A percentile compares a stretch with the other conserved stretches of the same genome.
Conservation (phyloP, 2,113 vertebrate species). For the Dascyllus trimaculatus region DNA sequence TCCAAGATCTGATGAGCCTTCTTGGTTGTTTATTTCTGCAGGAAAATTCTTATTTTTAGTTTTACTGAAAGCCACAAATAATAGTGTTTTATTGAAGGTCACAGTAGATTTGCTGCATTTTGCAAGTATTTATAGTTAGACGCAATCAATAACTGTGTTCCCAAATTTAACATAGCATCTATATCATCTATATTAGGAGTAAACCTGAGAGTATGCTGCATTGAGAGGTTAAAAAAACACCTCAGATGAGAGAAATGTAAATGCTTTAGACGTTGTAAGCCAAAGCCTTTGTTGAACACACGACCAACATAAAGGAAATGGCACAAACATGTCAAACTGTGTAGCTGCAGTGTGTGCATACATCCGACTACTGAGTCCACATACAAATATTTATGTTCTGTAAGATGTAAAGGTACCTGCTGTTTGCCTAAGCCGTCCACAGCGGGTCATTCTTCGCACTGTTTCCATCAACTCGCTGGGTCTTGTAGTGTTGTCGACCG, state of each 20-base stretch:
- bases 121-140: background rate
- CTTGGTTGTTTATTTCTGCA: background rate
- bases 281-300: conserved; percentile 60
- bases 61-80: conserved; percentile 14
- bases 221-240: conserved; percentile 18
- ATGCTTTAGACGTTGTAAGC: conserved; percentile 49
- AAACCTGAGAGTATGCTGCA: conserved; percentile 51
- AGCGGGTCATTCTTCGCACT: conserved; percentile 4
- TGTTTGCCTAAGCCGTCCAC: conserved; percentile 41
- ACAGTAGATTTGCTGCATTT: conserved; percentile 17
- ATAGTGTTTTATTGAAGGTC: background rate
- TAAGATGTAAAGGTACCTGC: conserved; percentile 56
- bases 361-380: conserved; percentile 37
- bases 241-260: conserved; percentile 44
- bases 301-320: conserved; percentile 50
- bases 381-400: conserved; percentile 62
- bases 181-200: conserved; percentile 9
- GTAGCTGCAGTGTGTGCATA: conserved; percentile 41
- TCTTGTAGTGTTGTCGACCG: conserved; percentile 33
- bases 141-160: conserved; percentile 12
- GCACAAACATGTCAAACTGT: conserved; percentile 52
- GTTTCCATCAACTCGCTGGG: conserved; percentile 25
- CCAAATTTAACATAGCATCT: conserved; percentile 32
- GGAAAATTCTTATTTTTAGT: background rate
- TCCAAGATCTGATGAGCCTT: conserved; percentile 35